Evolutionary conservation across 2,113 vertebrate genomes (phyloP), one percentile per base, ranked within the genome.

Genomic region (Symphodus melops): DNA sequence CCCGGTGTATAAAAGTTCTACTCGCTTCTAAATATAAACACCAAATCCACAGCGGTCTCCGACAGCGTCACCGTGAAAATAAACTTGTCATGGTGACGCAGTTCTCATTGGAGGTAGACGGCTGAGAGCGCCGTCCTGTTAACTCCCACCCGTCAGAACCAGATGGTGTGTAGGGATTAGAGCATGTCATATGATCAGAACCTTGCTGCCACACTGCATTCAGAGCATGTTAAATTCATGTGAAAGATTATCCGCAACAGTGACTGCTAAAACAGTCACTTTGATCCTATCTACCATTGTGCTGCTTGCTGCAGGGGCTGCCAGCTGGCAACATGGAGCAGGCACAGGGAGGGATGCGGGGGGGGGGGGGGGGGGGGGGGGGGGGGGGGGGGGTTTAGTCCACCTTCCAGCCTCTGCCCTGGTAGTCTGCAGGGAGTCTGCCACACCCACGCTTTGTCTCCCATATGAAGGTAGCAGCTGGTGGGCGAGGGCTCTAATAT

Each of bases 141-240:
- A 80, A 89, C 88, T 76, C 68, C 77, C 66, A 76, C 68, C 72
- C 67, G 46, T 82, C 79, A 81, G 57, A 84, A 79, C 75, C 93
- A 92, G 92, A 93, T 92, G 92, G 93, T 73, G 87, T 87, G 78
- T 8, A 17, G 86, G 89, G 91, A 93, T 94, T 92, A 94, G 85
- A 76, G 48, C 1, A 65, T 70, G 84, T 91, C 86, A 91, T 88
- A 81, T 71, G 87, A 90, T 83, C 82, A 77, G 72, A 69, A 72
- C 87, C 88, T 83, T 89, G 83, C 81, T 90, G 87, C 88, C 81
- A 51, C 52, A 79, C 77, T 78, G 75, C 74, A 49, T 81, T 86
- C 72, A 68, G 56, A 53, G 70, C 77, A 92, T 92, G 89, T 91
- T 87, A 83, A 85, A 91, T 91, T 91, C 79, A 92, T 92, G 90